Base-by-base conservation (phyloP, 2,888 invertebrate species). In the Drosophila borborema region DNA sequence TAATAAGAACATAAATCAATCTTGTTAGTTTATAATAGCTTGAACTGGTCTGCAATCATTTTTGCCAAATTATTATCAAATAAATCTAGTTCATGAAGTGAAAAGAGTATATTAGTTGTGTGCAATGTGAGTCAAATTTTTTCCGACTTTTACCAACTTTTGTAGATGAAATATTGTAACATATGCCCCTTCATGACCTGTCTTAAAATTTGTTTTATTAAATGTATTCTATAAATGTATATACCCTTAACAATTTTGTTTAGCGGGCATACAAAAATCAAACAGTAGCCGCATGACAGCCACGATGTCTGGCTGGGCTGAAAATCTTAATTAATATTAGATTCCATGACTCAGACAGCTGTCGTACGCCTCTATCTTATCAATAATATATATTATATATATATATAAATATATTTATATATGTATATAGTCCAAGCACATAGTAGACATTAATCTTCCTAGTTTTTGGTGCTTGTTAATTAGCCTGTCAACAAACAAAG, bases 401-500 rank as follows among this genome's bases (percentile, higher is more conserved):
- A 46, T 43, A 23, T 23, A 46, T 43, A 28, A 28, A 28, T 18
- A 10, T 41, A 18, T 43, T 4, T 28, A 45, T 45, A 6, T 10
- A 18, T 46, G 16, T 20, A 31, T 14, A 48, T 38, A 46, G 20
- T 16, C 16, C 5, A 23, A 16, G 43, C 9, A 31, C 31, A 53
- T 56, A 64, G 7, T 61, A 48, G 10, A 61, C 61, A 62, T 75
- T 45, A 67, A 71, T 72, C 49, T 70, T 60, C 14, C 23, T 28
- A 36, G 34, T 58, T 58, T 56, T 58, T 20, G 43, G n/a, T 16
- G 36, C 36, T 23, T 36, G n/a, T 55, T 55, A 65, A 70, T 65
- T 59, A 43, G 43, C 43, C 45, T 72, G 59, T 63, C 51, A 63
- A 55, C 56, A 63, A 31, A 45, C 56, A 55, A 72, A 63, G 36